Base-by-base conservation (phyloP, 2,797 vertebrate genomes). In the Pangasius djambal region DNA sequence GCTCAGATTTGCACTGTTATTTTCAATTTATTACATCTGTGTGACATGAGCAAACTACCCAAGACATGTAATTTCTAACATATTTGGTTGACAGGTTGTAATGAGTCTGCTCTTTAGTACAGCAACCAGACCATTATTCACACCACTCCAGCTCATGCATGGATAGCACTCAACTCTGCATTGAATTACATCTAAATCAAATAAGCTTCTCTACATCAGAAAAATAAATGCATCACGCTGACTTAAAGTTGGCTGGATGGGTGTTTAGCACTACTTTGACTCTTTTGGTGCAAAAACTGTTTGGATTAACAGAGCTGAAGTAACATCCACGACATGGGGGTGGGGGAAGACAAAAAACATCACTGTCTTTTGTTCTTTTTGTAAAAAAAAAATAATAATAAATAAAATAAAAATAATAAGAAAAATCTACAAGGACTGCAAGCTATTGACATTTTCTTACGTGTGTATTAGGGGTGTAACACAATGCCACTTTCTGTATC, bases 111-210 rank as follows among this genome's bases (percentile, higher is more conserved):
- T 72, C 79, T 90, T 87, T 87, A 90, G 83, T 87, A 86, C 48
- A 88, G 90, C 89, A 91, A 87, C 81, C 78, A 78, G 57, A 86
- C 61, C 79, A 89, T 90, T 91, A 84, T 92, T 88, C 88, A 89
- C 86, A 90, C 84, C 74, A 55, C 40, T 59, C 67, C 61, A 82
- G 69, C 57, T 69, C 79, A 81, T 89, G 83, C 87, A 89, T 79
- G 89, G 90, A 87, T 31, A 86, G 69, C 59, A 85, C 79, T 78
- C 59, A 70, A 65, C 89, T 88, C 91, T 92, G 92, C 87, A 89
- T 59, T 85, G 87, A 91, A 92, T 93, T 92, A 93, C 88, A 81
- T 91, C 85, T 90, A 87, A 93, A 93, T 92, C 92, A 93, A 94
- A 93, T 92, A 91, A 92, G 86, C 91, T 89, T 79, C 88, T 81